Evolutionary conservation across 2,888 invertebrate genomes (phyloP), one percentile per base, ranked within the genome.

Genomic region (Esperia sulphurella): DNA sequence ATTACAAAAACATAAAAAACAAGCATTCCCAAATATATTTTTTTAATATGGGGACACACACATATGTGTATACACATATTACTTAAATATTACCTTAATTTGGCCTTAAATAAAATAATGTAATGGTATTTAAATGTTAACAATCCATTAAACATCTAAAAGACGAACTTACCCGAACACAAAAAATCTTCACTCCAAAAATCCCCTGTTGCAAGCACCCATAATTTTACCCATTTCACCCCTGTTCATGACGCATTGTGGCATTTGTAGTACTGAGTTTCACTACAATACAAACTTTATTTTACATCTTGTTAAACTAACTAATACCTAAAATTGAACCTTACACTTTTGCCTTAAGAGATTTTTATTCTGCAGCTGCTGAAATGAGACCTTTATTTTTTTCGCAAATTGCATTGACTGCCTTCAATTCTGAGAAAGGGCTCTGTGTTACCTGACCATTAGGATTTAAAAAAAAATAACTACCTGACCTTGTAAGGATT

Each of bases 401-500:
- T 69, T 73, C 59, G 72, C 69, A 63, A 63, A 55, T 54, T 56
- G 63, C 58, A 63, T 62, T 61, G 61, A 59, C 55, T 53, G 53
- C 55, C 55, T 52, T 56, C 55, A 52, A 54, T 77, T 77, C 79
- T 54, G 33, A 58, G 77, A 79, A 77, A 73, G 74, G 72, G 69
- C 68, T 61, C 48, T 59, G 50, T 59, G 55, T 61, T 73, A 64
- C 63, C 76, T 79, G 75, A 74, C 75, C 72, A 59, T 61, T 61
- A 54, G 56, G 63, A 68, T 54, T 56, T 56, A 51, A 61, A 75
- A 78, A 77, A 78, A 72, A 68, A 73, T 79, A 76, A 72, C 71
- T 73, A 76, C 73, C 72, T 73, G 78, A 78, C 77, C 82, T 77
- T 61, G 53, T 57, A 54, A 48, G 10, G 31, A 57, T 69, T 75